Percentiles rank a stretch among this genome's conserved stretches.
Evolutionary conservation across 1,140 invertebrate species (phyloP).

Genomic region (Calosoma granatense): DNA sequence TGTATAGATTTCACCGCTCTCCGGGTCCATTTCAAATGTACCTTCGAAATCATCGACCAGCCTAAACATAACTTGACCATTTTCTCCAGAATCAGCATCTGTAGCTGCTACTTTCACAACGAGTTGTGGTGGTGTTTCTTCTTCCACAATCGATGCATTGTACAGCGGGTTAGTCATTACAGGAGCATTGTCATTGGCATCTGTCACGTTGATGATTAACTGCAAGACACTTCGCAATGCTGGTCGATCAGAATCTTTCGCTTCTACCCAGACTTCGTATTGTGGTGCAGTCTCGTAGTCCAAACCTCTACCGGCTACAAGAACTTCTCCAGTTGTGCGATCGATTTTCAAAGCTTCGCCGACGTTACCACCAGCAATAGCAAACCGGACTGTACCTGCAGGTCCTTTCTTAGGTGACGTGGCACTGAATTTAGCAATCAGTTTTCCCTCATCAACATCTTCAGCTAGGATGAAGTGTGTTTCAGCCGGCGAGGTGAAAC

Average conservation of each 20-base stretch:
- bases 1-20: slow-evolving; percentile 77
- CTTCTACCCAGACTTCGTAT: slow-evolving; percentile 91
- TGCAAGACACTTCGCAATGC: slow-evolving; percentile 64
- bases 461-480: slow-evolving; percentile 68
- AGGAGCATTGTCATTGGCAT: slow-evolving; percentile 86
- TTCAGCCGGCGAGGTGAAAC: slow-evolving; percentile 53
- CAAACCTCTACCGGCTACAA: slow-evolving; percentile 63
- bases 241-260: slow-evolving; percentile 72
- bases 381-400: slow-evolving; percentile 59
- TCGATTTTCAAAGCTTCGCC: slow-evolving; percentile 77
- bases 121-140: slow-evolving; percentile 67
- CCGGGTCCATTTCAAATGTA: slow-evolving; percentile 69
- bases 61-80: slow-evolving; percentile 73
- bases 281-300: slow-evolving; percentile 78
- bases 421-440: slow-evolving; percentile 60
- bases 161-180: slow-evolving; percentile 71
- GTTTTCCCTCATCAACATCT: slow-evolving; percentile 59
- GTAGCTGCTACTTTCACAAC: slow-evolving; percentile 69
- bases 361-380: slow-evolving; percentile 85
- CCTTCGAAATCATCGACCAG: slow-evolving; percentile 64
- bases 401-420: slow-evolving; percentile 62
- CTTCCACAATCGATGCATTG: slow-evolving; percentile 75
- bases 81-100: slow-evolving; percentile 79
- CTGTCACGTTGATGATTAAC: slow-evolving; percentile 75
- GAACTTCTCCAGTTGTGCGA: slow-evolving; percentile 64